A percentile compares a stretch with the other conserved stretches of the same genome.
Evolutionary conservation across 2,888 invertebrate genomes (phyloP).

Genomic region (Melipona bicolor): DNA sequence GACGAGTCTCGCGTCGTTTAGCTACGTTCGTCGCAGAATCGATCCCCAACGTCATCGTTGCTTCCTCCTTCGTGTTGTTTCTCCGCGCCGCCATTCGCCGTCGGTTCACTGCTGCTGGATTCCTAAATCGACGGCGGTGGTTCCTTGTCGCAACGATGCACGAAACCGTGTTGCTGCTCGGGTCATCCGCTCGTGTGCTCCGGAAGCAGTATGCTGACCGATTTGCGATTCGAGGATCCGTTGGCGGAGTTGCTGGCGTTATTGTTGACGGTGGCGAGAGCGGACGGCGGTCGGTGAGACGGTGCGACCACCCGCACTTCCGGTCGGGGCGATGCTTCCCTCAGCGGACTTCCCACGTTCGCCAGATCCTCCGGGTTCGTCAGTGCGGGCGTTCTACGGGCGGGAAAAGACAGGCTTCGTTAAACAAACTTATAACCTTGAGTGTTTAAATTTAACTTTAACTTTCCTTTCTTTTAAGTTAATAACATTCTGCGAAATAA

Average conservation of each 20-base stretch:
- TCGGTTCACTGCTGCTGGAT: not conserved
- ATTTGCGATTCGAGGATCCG: conserved; percentile 76
- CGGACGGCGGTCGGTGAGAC: conserved; percentile 75
- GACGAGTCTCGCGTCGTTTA: not conserved
- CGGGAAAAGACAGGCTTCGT: not conserved
- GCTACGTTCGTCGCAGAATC: conserved; percentile 12
- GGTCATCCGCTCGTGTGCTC: conserved; percentile 81
- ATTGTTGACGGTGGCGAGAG: conserved; percentile 41
- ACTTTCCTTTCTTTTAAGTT: no score
- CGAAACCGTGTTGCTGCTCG: conserved; percentile 75
- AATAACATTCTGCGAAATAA: no score
- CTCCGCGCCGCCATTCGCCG: not conserved
- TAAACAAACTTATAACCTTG: no score
- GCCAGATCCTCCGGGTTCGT: conserved; percentile 71
- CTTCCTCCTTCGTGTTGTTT: not conserved
- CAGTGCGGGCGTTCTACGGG: conserved; percentile 67
- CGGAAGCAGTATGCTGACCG: conserved; percentile 82
- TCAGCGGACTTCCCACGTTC: conserved; percentile 71
- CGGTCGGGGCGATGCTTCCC: conserved; percentile 77
- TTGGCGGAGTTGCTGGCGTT: conserved; percentile 40
- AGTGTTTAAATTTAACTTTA: no score
- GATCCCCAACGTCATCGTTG: conserved; percentile 1
- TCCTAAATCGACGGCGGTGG: conserved; percentile 73
- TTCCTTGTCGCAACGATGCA: conserved; percentile 78
- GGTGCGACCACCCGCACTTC: conserved; percentile 81